phyloP scores from a whole-genome alignment of 2,888 invertebrate genomes.

The Phortica magna region DNA sequence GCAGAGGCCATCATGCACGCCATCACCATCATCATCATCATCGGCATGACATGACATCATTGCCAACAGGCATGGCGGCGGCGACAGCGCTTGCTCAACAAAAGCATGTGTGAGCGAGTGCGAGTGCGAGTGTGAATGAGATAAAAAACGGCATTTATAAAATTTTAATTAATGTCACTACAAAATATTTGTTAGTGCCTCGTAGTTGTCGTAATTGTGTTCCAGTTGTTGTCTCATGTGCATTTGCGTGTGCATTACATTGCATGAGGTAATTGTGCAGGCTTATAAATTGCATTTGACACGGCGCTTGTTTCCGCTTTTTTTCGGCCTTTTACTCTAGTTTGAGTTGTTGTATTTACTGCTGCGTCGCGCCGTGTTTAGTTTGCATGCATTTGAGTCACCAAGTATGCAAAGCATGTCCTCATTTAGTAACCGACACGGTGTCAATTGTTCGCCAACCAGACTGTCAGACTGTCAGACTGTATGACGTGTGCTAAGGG shows the following conservation, averaged over 20 bases:
- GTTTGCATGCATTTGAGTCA: constrained; percentile 8
- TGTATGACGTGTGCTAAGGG: no score
- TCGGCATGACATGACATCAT: constrained; percentile 51
- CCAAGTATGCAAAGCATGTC: background rate
- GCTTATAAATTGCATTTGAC: constrained; percentile 23
- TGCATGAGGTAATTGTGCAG: constrained; percentile 26
- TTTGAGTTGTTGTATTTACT: background rate
- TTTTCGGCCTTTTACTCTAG: background rate
- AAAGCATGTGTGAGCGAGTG: background rate
- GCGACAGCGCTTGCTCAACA: no score
- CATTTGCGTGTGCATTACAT: background rate
- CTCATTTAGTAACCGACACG: background rate
- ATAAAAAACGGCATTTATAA: constrained; percentile 49
- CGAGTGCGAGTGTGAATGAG: background rate
- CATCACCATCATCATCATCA: constrained; percentile 43
- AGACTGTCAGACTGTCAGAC: no score
- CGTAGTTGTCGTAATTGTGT: background rate
- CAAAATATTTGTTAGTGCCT: constrained; percentile 50
- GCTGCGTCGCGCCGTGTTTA: background rate
- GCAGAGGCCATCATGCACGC: constrained; percentile 46
- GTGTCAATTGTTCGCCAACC: no score
- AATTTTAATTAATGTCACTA: constrained; percentile 70
- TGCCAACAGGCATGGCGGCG: background rate
- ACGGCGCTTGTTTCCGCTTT: background rate
- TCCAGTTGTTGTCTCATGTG: constrained; percentile 13